Conservation (phyloP, 2,888 invertebrate genomes). For the Microplitis manilae region DNA sequence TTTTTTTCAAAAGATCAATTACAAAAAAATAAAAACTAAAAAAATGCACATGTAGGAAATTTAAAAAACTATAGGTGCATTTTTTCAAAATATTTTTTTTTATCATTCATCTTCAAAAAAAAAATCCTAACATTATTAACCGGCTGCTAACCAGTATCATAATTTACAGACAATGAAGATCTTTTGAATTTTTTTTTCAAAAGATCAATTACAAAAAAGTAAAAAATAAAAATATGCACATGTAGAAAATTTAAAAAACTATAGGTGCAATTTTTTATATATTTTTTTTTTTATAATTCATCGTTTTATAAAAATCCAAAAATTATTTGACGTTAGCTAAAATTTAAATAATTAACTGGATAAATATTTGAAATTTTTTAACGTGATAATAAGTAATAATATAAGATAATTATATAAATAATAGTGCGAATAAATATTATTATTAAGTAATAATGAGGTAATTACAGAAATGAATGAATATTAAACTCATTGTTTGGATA, state of each 20-base stretch:
- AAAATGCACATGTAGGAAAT: background rate
- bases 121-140: no score
- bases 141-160: background rate
- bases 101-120: no score
- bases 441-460: background rate
- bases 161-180: background rate
- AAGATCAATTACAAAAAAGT: background rate
- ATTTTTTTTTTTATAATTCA: no score
- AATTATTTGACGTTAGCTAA: no score
- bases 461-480: slow-evolving; percentile 1
- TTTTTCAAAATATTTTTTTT: background rate
- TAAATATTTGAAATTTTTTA: background rate
- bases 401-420: background rate
- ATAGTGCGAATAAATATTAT: background rate
- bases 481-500: background rate
- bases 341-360: no score
- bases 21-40: no score
- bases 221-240: background rate
- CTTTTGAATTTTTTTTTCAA: no score
- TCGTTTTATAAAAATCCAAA: no score
- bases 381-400: background rate
- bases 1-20: no score
- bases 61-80: background rate
- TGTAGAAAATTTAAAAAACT: background rate
- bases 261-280: no score